Base-by-base conservation (phyloP, 2,113 vertebrate species). In the Nycticryphes semicollaris region DNA sequence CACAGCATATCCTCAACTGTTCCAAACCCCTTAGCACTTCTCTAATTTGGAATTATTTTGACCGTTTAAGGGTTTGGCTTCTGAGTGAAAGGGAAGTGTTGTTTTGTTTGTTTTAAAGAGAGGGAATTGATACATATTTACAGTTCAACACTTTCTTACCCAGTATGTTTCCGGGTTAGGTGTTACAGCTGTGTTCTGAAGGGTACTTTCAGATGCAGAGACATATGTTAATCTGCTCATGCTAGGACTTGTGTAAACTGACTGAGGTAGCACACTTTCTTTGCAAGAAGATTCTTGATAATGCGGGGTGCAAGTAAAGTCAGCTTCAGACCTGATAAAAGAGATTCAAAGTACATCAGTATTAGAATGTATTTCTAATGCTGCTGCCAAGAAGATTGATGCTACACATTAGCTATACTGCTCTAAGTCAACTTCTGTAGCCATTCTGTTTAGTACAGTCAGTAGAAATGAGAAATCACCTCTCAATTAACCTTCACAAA, bases 191-290 rank as follows among this genome's bases (percentile, higher is more conserved):
- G 47, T 62, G 56, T 82, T 81, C 54, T 97, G 96, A 68, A 33
- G 89, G 8, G 95, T 80, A 75, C 97, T 97, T 39, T 99, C 99
- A 72, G 97, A 97, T 57, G 98, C 96, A 54, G 99, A 99, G 63
- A 99, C 86, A 22, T 99, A 99, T 0, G 99, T 99, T 83, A 99
- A 97, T 48, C 98, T 98, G 97, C 98, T 99, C 82, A 99, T 95
- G 84, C 98, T 98, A 28, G 98, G 98, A 93, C 97, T 98, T 23
- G 98, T 98, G 90, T 97, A 98, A 33, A 47, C 60, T 14, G 98
- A 98, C 53, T 97, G 97, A 72, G 98, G 98, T 3, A 98, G 97
- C 10, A 87, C 78, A 37, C 48, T 68, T 20, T 98, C 97, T 50
- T 92, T 95, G 53, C 73, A 97, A 84, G 91, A 56, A 51, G 62